Percentiles rank a stretch among this genome's conserved stretches.
Evolutionary conservation across 2,797 vertebrate species (phyloP).

Genomic region (Neosilurus mollespiculum): DNA sequence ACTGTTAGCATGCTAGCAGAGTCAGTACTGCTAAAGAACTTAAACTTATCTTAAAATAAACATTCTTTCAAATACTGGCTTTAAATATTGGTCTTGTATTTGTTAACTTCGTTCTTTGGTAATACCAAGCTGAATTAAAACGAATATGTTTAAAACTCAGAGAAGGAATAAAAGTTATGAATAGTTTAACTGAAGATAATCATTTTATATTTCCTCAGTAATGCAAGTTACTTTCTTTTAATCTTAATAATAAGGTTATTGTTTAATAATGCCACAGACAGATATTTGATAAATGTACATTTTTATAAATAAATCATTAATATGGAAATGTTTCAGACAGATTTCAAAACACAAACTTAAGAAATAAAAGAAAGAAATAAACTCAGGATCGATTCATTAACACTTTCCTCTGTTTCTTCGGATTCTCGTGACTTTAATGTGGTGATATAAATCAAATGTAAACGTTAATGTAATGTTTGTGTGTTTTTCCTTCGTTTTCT

Average conservation of each 20-base stretch:
- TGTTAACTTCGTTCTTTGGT: no score
- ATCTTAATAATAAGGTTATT: background rate
- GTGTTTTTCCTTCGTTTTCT: no score
- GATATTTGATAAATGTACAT: background rate
- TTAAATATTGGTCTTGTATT: no score
- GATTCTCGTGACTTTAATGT: background rate
- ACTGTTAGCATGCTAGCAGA: background rate
- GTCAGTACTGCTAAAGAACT: background rate
- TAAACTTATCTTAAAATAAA: no score
- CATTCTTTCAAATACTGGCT: no score
- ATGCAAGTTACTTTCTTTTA: no score
- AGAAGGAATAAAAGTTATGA: no score
- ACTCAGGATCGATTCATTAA: background rate
- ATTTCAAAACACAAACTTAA: background rate
- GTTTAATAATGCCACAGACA: background rate
- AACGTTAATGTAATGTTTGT: background rate
- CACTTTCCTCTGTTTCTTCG: background rate
- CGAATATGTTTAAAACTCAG: background rate
- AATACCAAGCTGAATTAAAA: background rate
- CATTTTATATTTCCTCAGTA: background rate
- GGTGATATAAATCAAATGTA: background rate
- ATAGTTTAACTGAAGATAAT: background rate
- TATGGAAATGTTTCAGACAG: background rate
- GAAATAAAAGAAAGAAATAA: background rate
- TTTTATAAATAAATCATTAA: background rate